These are phyloP conservation scores for Eurypyga helias DNA, from an alignment of 2,113 vertebrate genomes.

Conservation along the genomic window DNA sequence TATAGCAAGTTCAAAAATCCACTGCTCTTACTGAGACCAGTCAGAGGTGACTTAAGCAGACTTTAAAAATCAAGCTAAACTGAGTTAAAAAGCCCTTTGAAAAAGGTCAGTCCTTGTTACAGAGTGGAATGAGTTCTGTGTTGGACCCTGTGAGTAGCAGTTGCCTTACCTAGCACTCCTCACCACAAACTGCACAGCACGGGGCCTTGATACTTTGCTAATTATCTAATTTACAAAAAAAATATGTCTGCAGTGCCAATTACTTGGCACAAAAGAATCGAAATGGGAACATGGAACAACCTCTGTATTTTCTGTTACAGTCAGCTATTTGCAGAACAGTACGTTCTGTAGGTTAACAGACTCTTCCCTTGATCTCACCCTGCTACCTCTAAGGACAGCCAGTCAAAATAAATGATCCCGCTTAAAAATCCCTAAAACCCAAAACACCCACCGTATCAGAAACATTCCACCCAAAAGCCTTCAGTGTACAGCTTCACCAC, in stretches of 20 bases:
- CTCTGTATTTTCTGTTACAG: constrained; percentile 51
- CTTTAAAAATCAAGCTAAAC: neutral
- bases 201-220: constrained; percentile 41
- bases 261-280: constrained; percentile 40
- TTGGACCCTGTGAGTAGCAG: neutral
- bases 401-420: constrained; percentile 46
- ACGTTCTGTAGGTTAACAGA: constrained; percentile 49
- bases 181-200: constrained; percentile 32
- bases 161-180: neutral
- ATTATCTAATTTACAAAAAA: constrained; percentile 37
- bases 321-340: constrained; percentile 50
- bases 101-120: neutral
- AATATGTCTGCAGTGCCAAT: constrained; percentile 24
- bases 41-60: neutral
- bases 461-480: neutral
- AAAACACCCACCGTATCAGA: constrained; percentile 14
- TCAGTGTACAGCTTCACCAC: neutral
- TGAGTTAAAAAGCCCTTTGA: neutral
- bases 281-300: constrained; percentile 5
- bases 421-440: neutral
- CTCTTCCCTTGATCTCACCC: constrained; percentile 26
- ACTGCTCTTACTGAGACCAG: neutral
- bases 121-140: neutral
- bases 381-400: constrained; percentile 16
- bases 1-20: neutral